Evolutionary conservation across 1,140 invertebrate species (phyloP).

Genomic region (Danaus melanippus): DNA sequence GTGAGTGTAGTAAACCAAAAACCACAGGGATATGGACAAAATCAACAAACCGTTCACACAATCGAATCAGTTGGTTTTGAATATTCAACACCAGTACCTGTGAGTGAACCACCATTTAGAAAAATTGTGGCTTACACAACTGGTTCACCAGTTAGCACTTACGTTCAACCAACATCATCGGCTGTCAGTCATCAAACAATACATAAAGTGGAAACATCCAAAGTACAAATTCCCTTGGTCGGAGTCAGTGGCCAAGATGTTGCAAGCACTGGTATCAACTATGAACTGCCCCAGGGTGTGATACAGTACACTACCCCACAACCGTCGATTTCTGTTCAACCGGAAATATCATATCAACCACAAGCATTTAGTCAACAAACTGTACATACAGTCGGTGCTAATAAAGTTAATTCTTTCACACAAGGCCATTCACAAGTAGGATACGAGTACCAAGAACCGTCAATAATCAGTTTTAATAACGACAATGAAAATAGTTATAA

Average conservation of each 20-base stretch:
- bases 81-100: constrained; percentile 42
- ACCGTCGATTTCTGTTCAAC: constrained; percentile 27
- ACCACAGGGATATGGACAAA: constrained; percentile 45
- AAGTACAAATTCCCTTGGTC: constrained; percentile 29
- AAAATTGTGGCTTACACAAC: constrained; percentile 70
- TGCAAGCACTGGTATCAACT: constrained; percentile 22
- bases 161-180: constrained; percentile 37
- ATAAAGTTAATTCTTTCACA: constrained; percentile 38
- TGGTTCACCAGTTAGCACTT: constrained; percentile 38
- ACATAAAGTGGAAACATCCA: constrained; percentile 41
- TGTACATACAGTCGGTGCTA: constrained; percentile 44
- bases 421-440: constrained; percentile 17
- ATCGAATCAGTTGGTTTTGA: constrained; percentile 36
- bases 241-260: constrained; percentile 26
- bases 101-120: constrained; percentile 63
- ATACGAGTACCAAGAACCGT: too few relatives aligned
- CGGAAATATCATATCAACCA: constrained; percentile 36
- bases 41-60: constrained; percentile 47
- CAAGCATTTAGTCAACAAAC: constrained; percentile 48
- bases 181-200: constrained; percentile 49
- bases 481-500: constrained; percentile 17
- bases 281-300: constrained; percentile 35
- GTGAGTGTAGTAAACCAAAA: constrained; percentile 43
- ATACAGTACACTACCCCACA: constrained; percentile 40
- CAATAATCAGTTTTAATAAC: constrained; percentile 27